Conservation (phyloP, 1,140 invertebrate species). For the Drosophila parvula region DNA sequence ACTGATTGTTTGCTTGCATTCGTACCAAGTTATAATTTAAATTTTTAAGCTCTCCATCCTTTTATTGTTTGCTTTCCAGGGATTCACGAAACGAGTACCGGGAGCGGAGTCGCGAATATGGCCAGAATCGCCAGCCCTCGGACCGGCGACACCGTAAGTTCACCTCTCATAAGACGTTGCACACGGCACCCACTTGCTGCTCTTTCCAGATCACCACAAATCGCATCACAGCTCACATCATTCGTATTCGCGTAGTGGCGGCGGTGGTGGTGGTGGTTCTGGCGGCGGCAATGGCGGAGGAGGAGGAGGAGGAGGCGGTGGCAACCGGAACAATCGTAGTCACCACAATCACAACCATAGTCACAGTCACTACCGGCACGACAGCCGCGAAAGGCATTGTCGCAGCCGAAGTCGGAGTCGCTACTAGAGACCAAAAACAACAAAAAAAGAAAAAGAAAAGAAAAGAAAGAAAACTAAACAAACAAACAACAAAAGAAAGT, state of each 20-base stretch:
- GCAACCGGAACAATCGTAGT: conserved; percentile 41
- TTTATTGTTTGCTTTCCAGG: conserved; percentile 8
- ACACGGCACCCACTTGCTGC: conserved; percentile 9
- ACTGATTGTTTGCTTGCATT: too few relatives aligned
- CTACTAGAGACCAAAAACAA: conserved; percentile 65
- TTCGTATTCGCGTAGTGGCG: conserved; percentile 74
- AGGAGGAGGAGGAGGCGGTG: conserved; percentile 57
- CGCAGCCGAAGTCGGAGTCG: conserved; percentile 78
- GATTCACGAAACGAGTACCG: conserved; percentile 76
- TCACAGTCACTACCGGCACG: conserved; percentile 70
- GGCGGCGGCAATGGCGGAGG: conserved; percentile 24
- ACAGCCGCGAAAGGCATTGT: conserved; percentile 70
- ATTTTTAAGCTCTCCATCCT: too few relatives aligned
- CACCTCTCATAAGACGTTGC: not conserved
- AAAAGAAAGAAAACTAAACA: conserved; percentile 11
- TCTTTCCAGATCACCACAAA: conserved; percentile 72
- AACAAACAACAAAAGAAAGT: conserved; percentile 8
- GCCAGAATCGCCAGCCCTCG: conserved; percentile 67
- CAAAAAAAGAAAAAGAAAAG: conserved; percentile 12
- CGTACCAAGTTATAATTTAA: too few relatives aligned
- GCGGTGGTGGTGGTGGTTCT: conserved; percentile 19
- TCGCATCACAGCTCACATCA: conserved; percentile 71
- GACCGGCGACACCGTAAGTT: conserved; percentile 80
- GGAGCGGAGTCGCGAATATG: conserved; percentile 71
- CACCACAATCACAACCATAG: conserved; percentile 63